These are phyloP conservation scores for Pipra filicauda DNA, from an alignment of 2,113 vertebrate species.

Conservation along the genomic window DNA sequence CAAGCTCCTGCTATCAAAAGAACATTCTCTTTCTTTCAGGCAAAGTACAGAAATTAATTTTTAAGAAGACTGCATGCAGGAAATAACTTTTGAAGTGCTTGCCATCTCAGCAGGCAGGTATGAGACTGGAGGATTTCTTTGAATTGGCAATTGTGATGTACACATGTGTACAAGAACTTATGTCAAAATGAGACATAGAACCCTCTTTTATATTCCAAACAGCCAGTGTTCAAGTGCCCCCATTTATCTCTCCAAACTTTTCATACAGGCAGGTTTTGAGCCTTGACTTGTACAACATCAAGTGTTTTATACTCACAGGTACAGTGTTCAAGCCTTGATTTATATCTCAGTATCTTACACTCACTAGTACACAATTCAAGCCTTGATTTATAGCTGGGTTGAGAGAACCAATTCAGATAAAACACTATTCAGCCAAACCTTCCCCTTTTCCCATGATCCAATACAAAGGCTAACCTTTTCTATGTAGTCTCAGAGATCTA, in stretches of 20 bases:
- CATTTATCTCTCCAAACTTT: constrained; percentile 51
- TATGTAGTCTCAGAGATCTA: neutral
- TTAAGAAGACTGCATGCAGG: neutral
- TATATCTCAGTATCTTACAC: constrained; percentile 30
- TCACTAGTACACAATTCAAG: neutral
- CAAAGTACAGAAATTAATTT: neutral
- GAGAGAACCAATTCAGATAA: constrained; percentile 48
- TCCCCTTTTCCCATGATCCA: neutral
- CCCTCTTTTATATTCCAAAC: constrained; percentile 3
- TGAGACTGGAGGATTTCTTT: neutral
- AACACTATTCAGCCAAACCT: constrained; percentile 20
- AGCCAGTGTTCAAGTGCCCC: neutral
- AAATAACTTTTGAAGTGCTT: neutral
- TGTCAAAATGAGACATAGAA: neutral
- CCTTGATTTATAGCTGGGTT: constrained; percentile 33
- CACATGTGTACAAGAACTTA: neutral
- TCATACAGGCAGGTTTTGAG: constrained; percentile 7
- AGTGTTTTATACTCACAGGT: constrained; percentile 62
- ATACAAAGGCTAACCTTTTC: neutral
- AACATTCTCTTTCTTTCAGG: neutral
- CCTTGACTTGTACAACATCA: constrained; percentile 27
- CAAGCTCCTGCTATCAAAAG: neutral
- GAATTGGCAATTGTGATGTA: neutral
- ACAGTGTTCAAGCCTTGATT: constrained; percentile 41
- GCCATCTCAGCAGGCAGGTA: neutral